Percentiles rank a stretch among this genome's conserved stretches.
phyloP scores from a whole-genome alignment of 1,140 invertebrate genomes.

The Drosophila elegans region DNA sequence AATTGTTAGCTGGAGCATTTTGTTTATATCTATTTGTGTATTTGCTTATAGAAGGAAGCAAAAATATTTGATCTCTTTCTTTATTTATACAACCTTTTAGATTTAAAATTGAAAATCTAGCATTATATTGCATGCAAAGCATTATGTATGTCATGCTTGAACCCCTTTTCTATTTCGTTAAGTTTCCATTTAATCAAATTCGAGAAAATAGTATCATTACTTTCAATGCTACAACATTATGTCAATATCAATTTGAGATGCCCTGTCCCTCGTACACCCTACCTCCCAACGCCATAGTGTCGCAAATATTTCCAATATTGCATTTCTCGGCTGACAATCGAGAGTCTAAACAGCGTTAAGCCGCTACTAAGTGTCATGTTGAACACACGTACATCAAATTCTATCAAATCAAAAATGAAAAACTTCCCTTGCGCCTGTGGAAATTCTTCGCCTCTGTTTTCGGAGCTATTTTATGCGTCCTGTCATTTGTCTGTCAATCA shows the following conservation, averaged over 20 bases:
- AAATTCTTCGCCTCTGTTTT: constrained; percentile 9
- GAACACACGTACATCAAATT: constrained; percentile 77
- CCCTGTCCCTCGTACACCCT: neutral
- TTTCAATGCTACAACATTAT: constrained; percentile 16
- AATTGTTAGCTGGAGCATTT: neutral
- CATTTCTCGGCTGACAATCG: constrained; percentile 44
- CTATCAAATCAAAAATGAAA: constrained; percentile 76
- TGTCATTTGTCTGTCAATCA: constrained; percentile 83
- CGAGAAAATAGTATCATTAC: constrained; percentile 12
- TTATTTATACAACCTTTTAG: too few relatives aligned
- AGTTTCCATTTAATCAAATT: neutral
- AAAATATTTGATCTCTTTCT: too few relatives aligned
- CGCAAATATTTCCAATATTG: constrained; percentile 40
- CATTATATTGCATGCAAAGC: too few relatives aligned
- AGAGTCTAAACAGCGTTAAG: constrained; percentile 69
- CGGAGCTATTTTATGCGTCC: constrained; percentile 66
- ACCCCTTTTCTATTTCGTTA: neutral
- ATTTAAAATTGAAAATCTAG: too few relatives aligned
- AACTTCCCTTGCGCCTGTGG: constrained; percentile 6
- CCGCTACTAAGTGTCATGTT: constrained; percentile 78
- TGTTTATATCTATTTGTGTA: too few relatives aligned
- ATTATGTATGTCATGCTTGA: neutral
- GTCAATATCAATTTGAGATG: constrained; percentile 41
- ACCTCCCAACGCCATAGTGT: constrained; percentile 1
- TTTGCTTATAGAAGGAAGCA: too few relatives aligned